Evolutionary conservation across 1,140 invertebrate species (phyloP), one percentile per base, ranked within the genome.

Genomic region (Drosophila nebulosa): DNA sequence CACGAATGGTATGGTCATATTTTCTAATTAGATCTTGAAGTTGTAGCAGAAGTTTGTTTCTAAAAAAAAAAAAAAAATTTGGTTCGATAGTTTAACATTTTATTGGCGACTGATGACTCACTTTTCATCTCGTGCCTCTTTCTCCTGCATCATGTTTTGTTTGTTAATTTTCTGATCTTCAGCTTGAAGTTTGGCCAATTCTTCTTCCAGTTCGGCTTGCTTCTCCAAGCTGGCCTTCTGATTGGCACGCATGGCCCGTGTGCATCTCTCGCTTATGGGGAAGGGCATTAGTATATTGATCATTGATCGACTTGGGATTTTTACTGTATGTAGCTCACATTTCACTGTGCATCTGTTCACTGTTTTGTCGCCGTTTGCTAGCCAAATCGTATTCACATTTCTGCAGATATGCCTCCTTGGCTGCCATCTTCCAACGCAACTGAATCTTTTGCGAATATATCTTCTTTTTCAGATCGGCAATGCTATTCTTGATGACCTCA

Each of bases 41-140:
- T 39, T 86, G 83, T 1, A 86, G 3, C 30, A 62, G 6, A 6
- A 69, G 35, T 36, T 86, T 86, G 24, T 73, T 81, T 42, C 83
- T 86, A 21, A 2, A n/a, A n/a, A n/a, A n/a, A n/a, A n/a, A n/a
- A n/a, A n/a, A n/a, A n/a, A n/a, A n/a, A n/a, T n/a, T n/a, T n/a
- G n/a, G n/a, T n/a, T n/a, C n/a, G n/a, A n/a, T n/a, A n/a, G n/a
- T n/a, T n/a, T n/a, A n/a, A n/a, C n/a, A n/a, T n/a, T n/a, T n/a
- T n/a, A n/a, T n/a, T n/a, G n/a, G n/a, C 10, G 24, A 24, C 3
- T 32, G 10, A 10, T 3, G 0, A 73, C 70, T 65, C 51, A 88
- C 83, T 83, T 88, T 56, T 88, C 83, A 12, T 72, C 83, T 0
- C 65, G 65, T 0, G 22, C 22, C 0, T 22, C 35, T 22, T 64